Conservation (phyloP, 1,140 invertebrate genomes). For the Cephus cinctus region DNA sequence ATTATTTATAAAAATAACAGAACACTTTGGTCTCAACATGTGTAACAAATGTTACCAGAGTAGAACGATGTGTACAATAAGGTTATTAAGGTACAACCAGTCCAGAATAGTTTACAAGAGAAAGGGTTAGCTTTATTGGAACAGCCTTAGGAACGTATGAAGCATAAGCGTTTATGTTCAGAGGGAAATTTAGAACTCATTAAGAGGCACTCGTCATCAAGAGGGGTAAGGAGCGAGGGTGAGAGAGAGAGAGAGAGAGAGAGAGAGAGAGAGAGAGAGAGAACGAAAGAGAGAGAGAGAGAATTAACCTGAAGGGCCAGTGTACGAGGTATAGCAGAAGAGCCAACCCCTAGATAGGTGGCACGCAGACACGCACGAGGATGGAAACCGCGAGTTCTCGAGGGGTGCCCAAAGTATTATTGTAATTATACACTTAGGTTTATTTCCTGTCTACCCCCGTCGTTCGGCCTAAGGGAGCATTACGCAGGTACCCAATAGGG, state of each 20-base stretch:
- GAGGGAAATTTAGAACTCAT: slow-evolving; percentile 49
- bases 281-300: neutral
- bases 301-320: neutral
- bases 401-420: slow-evolving; percentile 44
- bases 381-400: neutral
- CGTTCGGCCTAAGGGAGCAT: neutral
- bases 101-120: no score
- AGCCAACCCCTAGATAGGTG: neutral
- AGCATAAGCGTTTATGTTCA: no score
- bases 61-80: no score
- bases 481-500: neutral
- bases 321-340: no score
- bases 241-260: neutral
- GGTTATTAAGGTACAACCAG: no score
- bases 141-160: no score
- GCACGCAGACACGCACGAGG: slow-evolving; percentile 6
- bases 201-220: slow-evolving; percentile 34
- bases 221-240: no score
- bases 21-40: no score
- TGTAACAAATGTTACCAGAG: no score
- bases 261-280: no score
- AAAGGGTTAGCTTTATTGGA: no score
- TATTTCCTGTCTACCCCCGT: slow-evolving; percentile 48
- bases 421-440: slow-evolving; percentile 57
- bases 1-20: no score